Base-by-base conservation (phyloP, 2,113 vertebrate species). In the Nothobranchius kuhntae region DNA sequence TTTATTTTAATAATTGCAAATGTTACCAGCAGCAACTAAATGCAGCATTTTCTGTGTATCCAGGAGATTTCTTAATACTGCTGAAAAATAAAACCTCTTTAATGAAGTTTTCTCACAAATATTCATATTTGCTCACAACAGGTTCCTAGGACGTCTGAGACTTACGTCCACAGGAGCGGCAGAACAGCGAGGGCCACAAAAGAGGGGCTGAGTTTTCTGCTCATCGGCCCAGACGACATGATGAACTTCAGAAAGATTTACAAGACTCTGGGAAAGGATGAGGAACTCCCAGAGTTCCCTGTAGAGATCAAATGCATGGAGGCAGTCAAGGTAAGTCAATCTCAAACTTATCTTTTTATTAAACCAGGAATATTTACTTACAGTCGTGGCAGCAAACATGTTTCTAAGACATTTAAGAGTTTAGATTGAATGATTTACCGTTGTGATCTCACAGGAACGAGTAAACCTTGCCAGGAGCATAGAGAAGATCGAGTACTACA, bases 81-180 rank as follows among this genome's bases (percentile, higher is more conserved):
- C 38, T 40, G 38, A 40, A 40, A 40, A 40, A 40, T 7, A 40
- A 9, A 21, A 21, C 21, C 38, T 7, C 4, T 40, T 15, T 47
- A 6, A 47, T 17, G 15, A n/a, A 50, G 47, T 8, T 9, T n/a
- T 7, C 2, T 50, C 11, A 10, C 12, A 8, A 55, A 13, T 15
- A 13, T 15, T 12, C 5, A 0, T 4, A 35, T 58, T 59, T 59
- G 5, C 67, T 7, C 26, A 15, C n/a, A 46, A n/a, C 82, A 99
- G 97, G 94, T 99, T 30, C 98, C 97, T 7, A 93, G 96, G 36
- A 98, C 97, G 0, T 97, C 96, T 0, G 98, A 99, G 91, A 93
- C 95, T 0, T 98, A 99, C 0, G 94, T 98, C 38, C 98, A 99
- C 85, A 92, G 97, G 13, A 99, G 98, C 0, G 97, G 97, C 53